phyloP scores from a whole-genome alignment of 2,113 vertebrate genomes.

The Ia io region DNA sequence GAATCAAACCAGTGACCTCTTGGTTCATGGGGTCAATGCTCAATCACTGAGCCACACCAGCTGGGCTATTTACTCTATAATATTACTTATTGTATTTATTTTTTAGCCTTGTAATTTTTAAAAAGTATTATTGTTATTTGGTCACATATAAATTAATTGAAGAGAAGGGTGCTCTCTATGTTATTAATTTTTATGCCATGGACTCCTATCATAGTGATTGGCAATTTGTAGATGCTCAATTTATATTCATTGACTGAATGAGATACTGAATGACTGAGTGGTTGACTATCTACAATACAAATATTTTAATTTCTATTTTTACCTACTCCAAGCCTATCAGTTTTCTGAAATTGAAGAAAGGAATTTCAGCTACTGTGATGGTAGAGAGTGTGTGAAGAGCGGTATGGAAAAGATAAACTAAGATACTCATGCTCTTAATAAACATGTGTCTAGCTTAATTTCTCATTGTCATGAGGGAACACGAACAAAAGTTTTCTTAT shows the following conservation, averaged over 20 bases:
- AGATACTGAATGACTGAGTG: background rate
- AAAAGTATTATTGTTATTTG: background rate
- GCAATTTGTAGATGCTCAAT: background rate
- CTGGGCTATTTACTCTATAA: background rate
- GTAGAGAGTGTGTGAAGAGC: background rate
- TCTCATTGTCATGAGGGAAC: background rate
- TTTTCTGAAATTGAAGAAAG: background rate
- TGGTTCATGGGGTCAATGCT: too few relatives aligned
- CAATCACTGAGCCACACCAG: too few relatives aligned
- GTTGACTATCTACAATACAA: background rate
- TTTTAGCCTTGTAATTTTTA: background rate
- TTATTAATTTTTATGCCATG: background rate
- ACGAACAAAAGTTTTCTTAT: background rate
- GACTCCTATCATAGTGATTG: background rate
- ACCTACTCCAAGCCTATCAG: background rate
- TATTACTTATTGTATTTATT: background rate
- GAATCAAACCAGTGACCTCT: too few relatives aligned
- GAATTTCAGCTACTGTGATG: background rate
- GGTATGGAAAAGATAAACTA: background rate
- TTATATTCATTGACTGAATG: background rate
- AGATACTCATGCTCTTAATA: background rate
- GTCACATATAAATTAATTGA: background rate
- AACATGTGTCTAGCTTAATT: background rate
- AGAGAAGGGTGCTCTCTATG: fast-evolving
- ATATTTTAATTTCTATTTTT: background rate